phyloP scores from a whole-genome alignment of 2,888 invertebrate genomes.

The Horisme vitalbata region DNA sequence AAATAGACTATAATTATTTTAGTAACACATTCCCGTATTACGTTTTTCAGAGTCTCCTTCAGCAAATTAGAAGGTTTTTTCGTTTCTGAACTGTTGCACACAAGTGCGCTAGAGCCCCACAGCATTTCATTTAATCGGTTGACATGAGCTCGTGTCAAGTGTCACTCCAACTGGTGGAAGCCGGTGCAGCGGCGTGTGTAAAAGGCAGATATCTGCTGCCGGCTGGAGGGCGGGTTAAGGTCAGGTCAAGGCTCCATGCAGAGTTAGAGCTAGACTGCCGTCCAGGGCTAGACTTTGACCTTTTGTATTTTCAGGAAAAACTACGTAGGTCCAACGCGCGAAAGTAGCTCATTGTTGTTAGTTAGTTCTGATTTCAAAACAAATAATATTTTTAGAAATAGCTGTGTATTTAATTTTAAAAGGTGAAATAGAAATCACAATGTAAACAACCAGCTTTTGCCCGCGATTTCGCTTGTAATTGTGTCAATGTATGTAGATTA shows the following conservation, averaged over 20 bases:
- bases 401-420: no score
- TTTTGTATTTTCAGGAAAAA: neutral
- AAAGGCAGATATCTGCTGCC: constrained; percentile 31
- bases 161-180: constrained; percentile 7
- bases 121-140: constrained; percentile 13
- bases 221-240: constrained; percentile 48
- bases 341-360: no score
- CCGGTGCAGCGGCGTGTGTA: constrained; percentile 22
- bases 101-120: constrained; percentile 1
- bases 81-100: constrained; percentile 6
- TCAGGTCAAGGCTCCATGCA: constrained; percentile 68
- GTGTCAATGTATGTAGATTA: no score
- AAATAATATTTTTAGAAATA: no score
- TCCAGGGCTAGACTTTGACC: constrained; percentile 10
- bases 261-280: constrained; percentile 25
- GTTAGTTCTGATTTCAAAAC: no score
- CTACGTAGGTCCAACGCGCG: no score
- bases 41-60: neutral
- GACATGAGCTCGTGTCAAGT: constrained; percentile 26
- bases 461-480: no score
- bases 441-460: no score
- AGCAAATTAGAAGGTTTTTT: neutral
- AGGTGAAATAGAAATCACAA: no score
- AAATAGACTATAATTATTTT: no score
- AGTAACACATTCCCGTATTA: no score